phyloP scores from a whole-genome alignment of 2,797 vertebrate genomes.

The Crenuchus spilurus region DNA sequence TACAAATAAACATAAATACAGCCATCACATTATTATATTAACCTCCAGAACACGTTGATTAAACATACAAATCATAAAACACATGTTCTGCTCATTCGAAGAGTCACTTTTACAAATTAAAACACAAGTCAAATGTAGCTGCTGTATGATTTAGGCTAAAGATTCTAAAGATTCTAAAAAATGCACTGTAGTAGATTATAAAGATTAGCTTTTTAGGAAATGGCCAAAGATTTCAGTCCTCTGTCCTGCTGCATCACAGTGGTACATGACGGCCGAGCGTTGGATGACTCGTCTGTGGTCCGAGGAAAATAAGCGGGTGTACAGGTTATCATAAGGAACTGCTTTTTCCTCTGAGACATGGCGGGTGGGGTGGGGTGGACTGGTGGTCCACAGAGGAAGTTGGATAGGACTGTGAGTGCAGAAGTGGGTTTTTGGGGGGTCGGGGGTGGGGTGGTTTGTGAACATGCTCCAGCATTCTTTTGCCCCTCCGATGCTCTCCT shows the following conservation, averaged over 20 bases:
- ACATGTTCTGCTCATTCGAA: no score
- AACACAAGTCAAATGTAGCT: no score
- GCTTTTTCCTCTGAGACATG: conserved; percentile 67
- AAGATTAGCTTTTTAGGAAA: not conserved
- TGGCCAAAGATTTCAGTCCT: conserved; percentile 17
- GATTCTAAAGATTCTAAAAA: no score
- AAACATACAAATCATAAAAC: no score
- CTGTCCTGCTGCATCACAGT: conserved; percentile 5
- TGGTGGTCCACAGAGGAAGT: conserved; percentile 43
- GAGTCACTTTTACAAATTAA: no score
- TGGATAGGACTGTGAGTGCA: conserved; percentile 50
- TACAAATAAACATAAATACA: no score
- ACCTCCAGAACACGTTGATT: no score
- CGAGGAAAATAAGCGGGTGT: conserved; percentile 30
- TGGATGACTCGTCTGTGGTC: conserved; percentile 34
- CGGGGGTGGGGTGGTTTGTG: conserved; percentile 36
- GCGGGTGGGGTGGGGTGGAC: conserved; percentile 56
- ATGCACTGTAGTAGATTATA: no score
- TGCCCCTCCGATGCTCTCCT: conserved; percentile 74
- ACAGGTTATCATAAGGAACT: conserved; percentile 44
- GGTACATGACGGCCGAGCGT: conserved; percentile 18
- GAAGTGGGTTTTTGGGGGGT: conserved; percentile 41
- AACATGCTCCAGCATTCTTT: conserved; percentile 41
- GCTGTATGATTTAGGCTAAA: no score
- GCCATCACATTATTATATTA: no score